Conservation (phyloP, 2,888 invertebrate species). For the Drosophila suboccidentalis region DNA sequence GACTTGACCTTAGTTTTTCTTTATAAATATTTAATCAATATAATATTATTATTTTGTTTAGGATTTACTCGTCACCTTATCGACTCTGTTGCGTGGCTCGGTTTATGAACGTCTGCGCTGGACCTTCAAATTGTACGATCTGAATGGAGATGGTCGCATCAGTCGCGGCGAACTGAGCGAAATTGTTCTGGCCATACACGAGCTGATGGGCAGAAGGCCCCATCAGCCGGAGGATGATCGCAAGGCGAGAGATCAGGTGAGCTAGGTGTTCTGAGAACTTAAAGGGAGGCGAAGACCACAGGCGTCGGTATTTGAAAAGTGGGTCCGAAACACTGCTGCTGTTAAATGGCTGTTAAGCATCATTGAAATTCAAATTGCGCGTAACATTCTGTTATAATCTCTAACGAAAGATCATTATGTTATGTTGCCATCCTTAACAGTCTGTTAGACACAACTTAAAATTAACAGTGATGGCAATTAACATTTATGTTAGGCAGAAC, state of each 20-base stretch:
- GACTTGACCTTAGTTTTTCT: neutral
- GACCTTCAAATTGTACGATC: conserved; percentile 98
- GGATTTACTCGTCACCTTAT: conserved; percentile 97
- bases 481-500: neutral
- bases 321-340: too few species aligned
- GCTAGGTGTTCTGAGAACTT: neutral
- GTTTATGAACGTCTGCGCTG: conserved; percentile 97
- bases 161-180: conserved; percentile 95
- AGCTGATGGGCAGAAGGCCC: conserved; percentile 93
- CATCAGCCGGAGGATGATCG: conserved; percentile 93
- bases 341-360: neutral
- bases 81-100: conserved; percentile 95
- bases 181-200: conserved; percentile 95
- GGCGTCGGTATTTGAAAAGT: too few species aligned
- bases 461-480: neutral
- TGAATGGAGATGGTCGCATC: conserved; percentile 98
- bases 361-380: neutral
- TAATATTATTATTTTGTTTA: conserved; percentile 83
- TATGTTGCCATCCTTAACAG: neutral
- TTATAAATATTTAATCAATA: neutral
- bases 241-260: conserved; percentile 93
- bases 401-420: neutral
- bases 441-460: neutral
- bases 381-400: neutral
- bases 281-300: neutral